A percentile compares a stretch with the other conserved stretches of the same genome.
phyloP scores from a whole-genome alignment of 1,140 invertebrate species.

The Drosophila saltans region DNA sequence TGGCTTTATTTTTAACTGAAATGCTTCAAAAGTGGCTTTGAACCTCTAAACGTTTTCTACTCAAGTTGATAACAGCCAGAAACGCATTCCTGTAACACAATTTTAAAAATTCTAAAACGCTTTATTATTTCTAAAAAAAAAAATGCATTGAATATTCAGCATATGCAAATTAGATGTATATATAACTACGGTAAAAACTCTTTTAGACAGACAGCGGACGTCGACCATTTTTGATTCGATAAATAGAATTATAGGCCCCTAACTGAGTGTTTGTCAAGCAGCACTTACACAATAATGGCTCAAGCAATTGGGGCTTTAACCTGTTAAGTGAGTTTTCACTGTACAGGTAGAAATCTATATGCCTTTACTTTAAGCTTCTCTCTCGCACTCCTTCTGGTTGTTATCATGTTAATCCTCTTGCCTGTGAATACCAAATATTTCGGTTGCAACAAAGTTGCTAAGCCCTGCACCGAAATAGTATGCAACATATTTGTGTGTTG shows the following conservation, averaged over 20 bases:
- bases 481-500: constrained; percentile 18
- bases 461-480: not conserved
- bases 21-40: too few species aligned
- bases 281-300: too few species aligned
- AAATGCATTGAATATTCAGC: constrained; percentile 1
- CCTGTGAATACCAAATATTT: not conserved
- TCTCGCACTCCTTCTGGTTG: not conserved
- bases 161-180: not conserved
- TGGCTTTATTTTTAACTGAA: too few species aligned
- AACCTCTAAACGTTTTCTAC: too few species aligned
- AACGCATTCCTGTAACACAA: not conserved
- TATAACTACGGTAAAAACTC: not conserved
- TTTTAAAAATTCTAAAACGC: not conserved
- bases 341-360: not conserved
- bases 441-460: constrained; percentile 14
- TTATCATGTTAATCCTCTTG: not conserved
- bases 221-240: too few species aligned
- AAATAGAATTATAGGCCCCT: too few species aligned
- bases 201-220: too few species aligned
- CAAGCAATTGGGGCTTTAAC: too few species aligned
- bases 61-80: not conserved
- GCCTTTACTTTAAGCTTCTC: not conserved
- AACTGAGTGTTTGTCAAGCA: too few species aligned
- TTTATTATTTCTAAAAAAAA: not conserved
- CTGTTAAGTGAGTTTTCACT: too few species aligned